These are phyloP conservation scores for Galeopsomyia nigrocyanea DNA, from an alignment of 2,888 invertebrate species.

Conservation along the genomic window DNA sequence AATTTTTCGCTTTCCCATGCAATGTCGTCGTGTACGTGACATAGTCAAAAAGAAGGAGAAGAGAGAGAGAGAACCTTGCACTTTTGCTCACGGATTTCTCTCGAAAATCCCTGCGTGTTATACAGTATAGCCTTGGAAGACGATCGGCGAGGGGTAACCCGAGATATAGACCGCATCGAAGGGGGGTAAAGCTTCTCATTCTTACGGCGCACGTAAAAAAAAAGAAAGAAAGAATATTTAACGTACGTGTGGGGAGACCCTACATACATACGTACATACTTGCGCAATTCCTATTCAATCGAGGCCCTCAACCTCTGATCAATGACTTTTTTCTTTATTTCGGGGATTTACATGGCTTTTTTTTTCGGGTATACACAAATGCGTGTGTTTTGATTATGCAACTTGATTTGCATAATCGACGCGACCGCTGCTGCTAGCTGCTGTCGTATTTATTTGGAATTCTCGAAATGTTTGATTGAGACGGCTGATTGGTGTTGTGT, in stretches of 20 bases:
- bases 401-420: conserved; percentile 24
- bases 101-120: conserved; percentile 18
- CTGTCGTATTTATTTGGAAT: no score
- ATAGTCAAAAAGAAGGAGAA: not conserved
- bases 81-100: not conserved
- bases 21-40: not conserved
- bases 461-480: no score
- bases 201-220: no score
- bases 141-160: conserved; percentile 34
- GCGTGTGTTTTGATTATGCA: conserved; percentile 9
- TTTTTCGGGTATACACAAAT: not conserved
- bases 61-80: no score
- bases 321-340: not conserved
- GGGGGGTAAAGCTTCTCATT: not conserved
- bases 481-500: no score
- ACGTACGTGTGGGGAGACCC: no score
- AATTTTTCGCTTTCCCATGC: not conserved
- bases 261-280: not conserved
- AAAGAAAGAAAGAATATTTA: no score
- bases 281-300: conserved; percentile 29
- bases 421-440: not conserved
- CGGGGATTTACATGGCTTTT: conserved; percentile 11
- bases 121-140: conserved; percentile 26
- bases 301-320: not conserved
- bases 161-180: conserved; percentile 14